Conservation (phyloP, 30 jellyfish, hydroid and myxozoan genomes). For the Cassiopea andromeda region DNA sequence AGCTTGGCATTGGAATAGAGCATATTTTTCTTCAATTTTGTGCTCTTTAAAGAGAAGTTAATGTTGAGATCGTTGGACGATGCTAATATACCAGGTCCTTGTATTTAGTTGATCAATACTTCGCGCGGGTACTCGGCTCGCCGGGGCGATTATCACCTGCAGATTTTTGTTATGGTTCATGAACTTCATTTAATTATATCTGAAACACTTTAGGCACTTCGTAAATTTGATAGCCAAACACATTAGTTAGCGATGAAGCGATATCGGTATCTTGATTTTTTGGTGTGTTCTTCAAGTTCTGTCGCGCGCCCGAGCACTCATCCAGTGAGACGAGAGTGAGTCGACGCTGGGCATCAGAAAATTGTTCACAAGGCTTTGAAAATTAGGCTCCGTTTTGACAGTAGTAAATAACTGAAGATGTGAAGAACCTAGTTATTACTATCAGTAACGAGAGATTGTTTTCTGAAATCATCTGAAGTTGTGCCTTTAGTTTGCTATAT, state of each 20-base stretch:
- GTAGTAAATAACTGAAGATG: background rate
- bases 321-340: background rate
- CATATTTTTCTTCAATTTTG: background rate
- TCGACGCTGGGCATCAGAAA: conserved; percentile 1
- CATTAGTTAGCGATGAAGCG: background rate
- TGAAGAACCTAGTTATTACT: background rate
- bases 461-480: background rate
- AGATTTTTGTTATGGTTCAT: conserved; percentile 51
- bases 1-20: too few relatives aligned
- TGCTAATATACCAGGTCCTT: conserved; percentile 48
- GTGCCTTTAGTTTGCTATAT: background rate
- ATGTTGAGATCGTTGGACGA: background rate
- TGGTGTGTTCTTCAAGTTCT: background rate
- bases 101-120: conserved; percentile 67
- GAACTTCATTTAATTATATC: conserved; percentile 43
- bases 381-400: background rate
- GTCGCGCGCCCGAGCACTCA: background rate
- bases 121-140: conserved; percentile 60
- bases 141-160: conserved; percentile 65
- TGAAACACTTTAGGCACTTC: conserved; percentile 29
- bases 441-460: background rate
- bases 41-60: background rate
- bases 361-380: background rate
- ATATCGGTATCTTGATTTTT: background rate
- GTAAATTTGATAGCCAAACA: background rate